Conservation (phyloP, 2,888 invertebrate genomes). For the Eurytoma adleriae region DNA sequence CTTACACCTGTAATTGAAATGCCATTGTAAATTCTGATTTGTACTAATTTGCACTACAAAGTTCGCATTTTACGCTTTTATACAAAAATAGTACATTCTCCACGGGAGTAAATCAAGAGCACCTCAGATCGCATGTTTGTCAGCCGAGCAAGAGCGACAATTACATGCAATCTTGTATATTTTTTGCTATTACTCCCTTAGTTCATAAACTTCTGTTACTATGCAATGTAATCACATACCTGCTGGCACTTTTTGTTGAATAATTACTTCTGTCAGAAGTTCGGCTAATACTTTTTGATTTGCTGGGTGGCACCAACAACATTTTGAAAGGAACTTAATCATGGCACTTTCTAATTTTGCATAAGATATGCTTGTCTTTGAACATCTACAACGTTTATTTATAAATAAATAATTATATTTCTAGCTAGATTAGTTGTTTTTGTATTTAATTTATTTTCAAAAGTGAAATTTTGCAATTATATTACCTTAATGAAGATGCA, state of each 20-base stretch:
- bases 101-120: too few relatives aligned
- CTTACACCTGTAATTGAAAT: constrained; percentile 67
- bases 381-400: constrained; percentile 60
- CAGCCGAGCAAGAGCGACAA: too few relatives aligned
- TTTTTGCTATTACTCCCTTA: too few relatives aligned
- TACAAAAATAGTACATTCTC: too few relatives aligned
- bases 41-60: too few relatives aligned
- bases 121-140: too few relatives aligned
- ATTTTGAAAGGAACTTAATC: constrained; percentile 88
- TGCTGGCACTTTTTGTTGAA: constrained; percentile 78
- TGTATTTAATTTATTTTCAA: background rate
- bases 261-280: constrained; percentile 86
- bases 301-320: constrained; percentile 89
- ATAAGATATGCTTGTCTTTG: constrained; percentile 69
- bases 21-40: background rate
- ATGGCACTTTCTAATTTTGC: constrained; percentile 84
- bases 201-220: too few relatives aligned
- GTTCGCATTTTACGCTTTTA: too few relatives aligned
- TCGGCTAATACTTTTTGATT: constrained; percentile 91
- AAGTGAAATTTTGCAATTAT: background rate
- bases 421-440: background rate
- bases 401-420: constrained; percentile 4
- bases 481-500: constrained; percentile 67
- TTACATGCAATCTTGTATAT: too few relatives aligned
- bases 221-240: constrained; percentile 65